phyloP scores from a whole-genome alignment of 2,888 invertebrate species.

The Eilema griseolum region DNA sequence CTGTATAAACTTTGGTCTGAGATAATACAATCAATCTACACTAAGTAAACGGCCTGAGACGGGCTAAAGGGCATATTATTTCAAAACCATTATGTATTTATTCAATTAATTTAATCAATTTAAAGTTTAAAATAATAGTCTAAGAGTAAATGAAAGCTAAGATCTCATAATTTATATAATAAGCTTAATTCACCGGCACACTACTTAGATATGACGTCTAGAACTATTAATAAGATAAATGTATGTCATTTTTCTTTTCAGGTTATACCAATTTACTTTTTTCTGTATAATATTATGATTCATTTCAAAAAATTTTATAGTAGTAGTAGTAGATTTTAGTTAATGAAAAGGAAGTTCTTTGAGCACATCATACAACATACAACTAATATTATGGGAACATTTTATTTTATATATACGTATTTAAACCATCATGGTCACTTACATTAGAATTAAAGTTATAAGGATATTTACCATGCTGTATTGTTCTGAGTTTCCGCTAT shows the following conservation, averaged over 20 bases:
- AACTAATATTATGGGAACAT: too few species aligned
- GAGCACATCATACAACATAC: too few species aligned
- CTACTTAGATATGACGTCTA: constrained; percentile 4
- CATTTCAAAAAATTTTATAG: background rate
- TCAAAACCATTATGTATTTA: background rate
- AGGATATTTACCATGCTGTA: too few species aligned
- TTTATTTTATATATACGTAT: too few species aligned
- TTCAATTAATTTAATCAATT: too few species aligned
- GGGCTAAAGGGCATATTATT: background rate
- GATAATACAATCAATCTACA: constrained; percentile 8
- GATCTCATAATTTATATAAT: background rate
- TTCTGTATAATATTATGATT: background rate
- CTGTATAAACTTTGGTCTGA: constrained; percentile 1
- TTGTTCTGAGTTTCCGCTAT: too few species aligned
- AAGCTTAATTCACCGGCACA: constrained; percentile 10
- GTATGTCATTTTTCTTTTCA: constrained; percentile 8
- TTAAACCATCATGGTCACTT: too few species aligned
- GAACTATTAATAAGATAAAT: constrained; percentile 5
- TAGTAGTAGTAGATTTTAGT: constrained; percentile 1
- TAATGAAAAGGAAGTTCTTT: background rate
- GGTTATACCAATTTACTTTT: background rate
- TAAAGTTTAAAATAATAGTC: background rate
- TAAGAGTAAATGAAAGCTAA: background rate
- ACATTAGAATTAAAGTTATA: too few species aligned
- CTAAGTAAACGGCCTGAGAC: constrained; percentile 10